phyloP scores from a whole-genome alignment of 2,888 invertebrate species.

The Drosophila monieri region DNA sequence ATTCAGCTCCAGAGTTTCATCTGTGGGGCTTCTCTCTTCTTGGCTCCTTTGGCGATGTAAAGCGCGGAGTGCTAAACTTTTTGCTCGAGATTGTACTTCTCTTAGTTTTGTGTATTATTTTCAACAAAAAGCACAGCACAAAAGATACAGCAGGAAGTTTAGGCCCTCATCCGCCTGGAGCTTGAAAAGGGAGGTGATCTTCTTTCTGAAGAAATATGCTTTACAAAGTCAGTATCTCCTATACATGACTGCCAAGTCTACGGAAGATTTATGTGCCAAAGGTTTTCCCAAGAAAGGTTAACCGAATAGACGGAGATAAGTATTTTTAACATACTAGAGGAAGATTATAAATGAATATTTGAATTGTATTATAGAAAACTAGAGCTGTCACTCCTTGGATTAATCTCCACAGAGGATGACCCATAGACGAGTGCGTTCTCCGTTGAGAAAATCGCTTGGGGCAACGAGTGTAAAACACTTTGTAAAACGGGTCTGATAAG shows the following conservation, averaged over 20 bases:
- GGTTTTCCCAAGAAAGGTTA: no score
- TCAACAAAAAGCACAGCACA: constrained; percentile 40
- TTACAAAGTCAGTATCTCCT: background rate
- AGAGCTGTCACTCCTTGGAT: constrained; percentile 37
- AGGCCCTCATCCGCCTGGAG: constrained; percentile 39
- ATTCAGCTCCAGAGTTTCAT: constrained; percentile 61
- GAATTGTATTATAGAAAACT: constrained; percentile 12
- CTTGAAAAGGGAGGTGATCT: background rate
- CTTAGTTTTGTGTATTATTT: background rate
- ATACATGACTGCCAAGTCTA: no score
- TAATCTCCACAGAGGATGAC: constrained; percentile 44
- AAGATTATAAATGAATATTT: no score
- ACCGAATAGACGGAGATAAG: no score
- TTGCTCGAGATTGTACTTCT: constrained; percentile 16
- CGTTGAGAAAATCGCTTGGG: no score
- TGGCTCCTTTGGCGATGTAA: constrained; percentile 12
- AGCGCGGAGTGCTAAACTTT: constrained; percentile 63
- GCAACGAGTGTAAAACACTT: constrained; percentile 18
- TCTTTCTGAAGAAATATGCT: background rate
- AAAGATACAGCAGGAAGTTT: constrained; percentile 48
- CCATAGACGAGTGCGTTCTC: constrained; percentile 21
- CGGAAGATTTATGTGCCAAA: constrained; percentile 11
- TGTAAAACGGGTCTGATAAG: constrained; percentile 46
- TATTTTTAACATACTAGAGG: no score
- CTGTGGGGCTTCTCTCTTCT: constrained; percentile 37